Evolutionary conservation across 2,888 invertebrate genomes (phyloP).

Genomic region (Mantis religiosa): DNA sequence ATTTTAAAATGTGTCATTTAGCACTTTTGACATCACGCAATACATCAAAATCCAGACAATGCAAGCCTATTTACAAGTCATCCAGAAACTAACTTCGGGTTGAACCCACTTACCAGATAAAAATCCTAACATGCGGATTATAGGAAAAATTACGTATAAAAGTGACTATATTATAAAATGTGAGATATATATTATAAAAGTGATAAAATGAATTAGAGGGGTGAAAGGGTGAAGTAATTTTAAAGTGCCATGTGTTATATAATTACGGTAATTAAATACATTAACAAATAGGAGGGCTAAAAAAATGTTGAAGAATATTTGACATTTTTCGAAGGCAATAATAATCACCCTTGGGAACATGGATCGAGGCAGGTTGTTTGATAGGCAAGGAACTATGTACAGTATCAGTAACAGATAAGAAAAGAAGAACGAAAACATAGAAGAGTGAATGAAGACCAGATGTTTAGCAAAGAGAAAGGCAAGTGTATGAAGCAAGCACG

Average conservation of each 20-base stretch:
- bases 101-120: constrained; percentile 6
- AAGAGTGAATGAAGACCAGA: neutral
- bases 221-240: neutral
- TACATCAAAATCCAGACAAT: neutral
- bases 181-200: neutral
- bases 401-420: neutral
- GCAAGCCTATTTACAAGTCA: constrained; percentile 16
- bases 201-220: neutral
- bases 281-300: neutral
- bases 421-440: neutral
- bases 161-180: neutral
- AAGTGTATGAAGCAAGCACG: neutral
- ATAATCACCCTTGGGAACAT: neutral
- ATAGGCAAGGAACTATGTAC: neutral
- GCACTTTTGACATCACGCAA: neutral
- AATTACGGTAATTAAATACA: neutral
- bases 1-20: neutral
- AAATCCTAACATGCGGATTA: constrained; percentile 13
- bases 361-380: neutral
- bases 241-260: neutral
- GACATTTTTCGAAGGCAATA: neutral
- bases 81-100: neutral
- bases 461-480: neutral
- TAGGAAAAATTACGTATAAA: neutral
- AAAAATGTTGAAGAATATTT: neutral